phyloP scores from a whole-genome alignment of 2,113 vertebrate genomes.

The Plectropomus leopardus region DNA sequence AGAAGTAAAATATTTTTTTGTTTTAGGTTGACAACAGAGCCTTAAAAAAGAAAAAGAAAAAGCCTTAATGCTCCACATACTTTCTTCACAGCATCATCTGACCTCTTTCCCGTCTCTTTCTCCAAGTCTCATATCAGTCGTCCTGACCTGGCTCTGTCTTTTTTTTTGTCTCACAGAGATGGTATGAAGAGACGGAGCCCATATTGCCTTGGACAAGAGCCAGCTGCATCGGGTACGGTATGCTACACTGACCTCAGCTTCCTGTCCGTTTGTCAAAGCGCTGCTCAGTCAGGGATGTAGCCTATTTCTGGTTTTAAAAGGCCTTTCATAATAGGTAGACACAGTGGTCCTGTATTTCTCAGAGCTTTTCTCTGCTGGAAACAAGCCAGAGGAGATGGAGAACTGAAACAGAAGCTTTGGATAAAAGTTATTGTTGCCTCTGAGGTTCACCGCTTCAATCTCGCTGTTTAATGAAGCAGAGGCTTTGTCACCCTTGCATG shows the following conservation, averaged over 20 bases:
- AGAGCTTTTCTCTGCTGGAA: slow-evolving; percentile 2
- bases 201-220: slow-evolving; percentile 54
- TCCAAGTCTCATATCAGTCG: slow-evolving; percentile 19
- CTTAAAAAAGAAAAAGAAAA: too few relatives aligned
- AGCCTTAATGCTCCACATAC: neutral
- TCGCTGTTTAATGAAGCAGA: slow-evolving; percentile 60
- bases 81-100: neutral
- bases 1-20: neutral
- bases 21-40: neutral
- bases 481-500: slow-evolving; percentile 41
- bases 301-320: slow-evolving; percentile 62
- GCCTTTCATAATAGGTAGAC: slow-evolving; percentile 33
- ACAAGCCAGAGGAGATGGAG: slow-evolving; percentile 11
- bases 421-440: slow-evolving; percentile 52
- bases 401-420: slow-evolving; percentile 19
- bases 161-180: slow-evolving; percentile 23
- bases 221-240: slow-evolving; percentile 71
- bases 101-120: slow-evolving; percentile 7
- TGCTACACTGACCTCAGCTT: slow-evolving; percentile 59
- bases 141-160: slow-evolving; percentile 39
- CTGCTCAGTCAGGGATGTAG: slow-evolving; percentile 68
- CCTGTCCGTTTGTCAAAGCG: slow-evolving; percentile 61
- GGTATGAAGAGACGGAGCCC: slow-evolving; percentile 49
- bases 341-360: slow-evolving; percentile 31
- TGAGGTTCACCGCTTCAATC: slow-evolving; percentile 47